Evolutionary conservation across 2,888 invertebrate genomes (phyloP).

Genomic region (Brachyopa scutellaris): DNA sequence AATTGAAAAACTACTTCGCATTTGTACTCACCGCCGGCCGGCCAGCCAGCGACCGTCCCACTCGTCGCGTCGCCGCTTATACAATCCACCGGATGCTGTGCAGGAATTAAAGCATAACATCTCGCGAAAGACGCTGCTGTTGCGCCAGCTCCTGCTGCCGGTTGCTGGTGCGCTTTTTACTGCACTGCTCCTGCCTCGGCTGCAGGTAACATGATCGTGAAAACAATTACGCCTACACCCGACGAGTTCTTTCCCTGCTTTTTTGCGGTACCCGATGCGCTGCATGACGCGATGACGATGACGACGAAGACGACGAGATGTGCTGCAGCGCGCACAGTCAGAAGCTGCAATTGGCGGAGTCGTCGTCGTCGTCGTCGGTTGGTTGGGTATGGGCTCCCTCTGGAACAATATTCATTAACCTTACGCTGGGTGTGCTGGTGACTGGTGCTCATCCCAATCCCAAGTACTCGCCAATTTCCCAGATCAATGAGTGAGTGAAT

Average conservation of each 20-base stretch:
- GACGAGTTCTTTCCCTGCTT: slow-evolving; percentile 40
- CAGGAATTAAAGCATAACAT: slow-evolving; percentile 72
- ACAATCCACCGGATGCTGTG: slow-evolving; percentile 55
- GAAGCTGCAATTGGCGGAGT: slow-evolving; percentile 64
- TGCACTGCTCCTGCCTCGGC: slow-evolving; percentile 61
- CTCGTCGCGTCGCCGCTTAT: not conserved
- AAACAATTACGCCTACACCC: slow-evolving; percentile 82
- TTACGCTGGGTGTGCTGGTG: slow-evolving; percentile 35
- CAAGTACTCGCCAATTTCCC: slow-evolving; percentile 43
- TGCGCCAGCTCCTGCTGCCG: slow-evolving; percentile 65
- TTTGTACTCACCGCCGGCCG: slow-evolving; percentile 58
- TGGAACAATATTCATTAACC: slow-evolving; percentile 72
- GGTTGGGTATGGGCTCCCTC: slow-evolving; percentile 35
- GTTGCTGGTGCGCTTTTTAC: slow-evolving; percentile 50
- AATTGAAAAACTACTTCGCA: slow-evolving; percentile 79
- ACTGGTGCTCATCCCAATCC: slow-evolving; percentile 22
- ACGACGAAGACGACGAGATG: slow-evolving; percentile 26
- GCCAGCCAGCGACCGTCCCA: not conserved
- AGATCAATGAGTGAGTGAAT: slow-evolving; percentile 35
- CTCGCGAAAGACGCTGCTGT: slow-evolving; percentile 58
- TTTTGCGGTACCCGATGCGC: slow-evolving; percentile 5
- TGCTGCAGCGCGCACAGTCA: slow-evolving; percentile 38
- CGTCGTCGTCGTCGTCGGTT: slow-evolving; percentile 16
- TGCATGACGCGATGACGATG: slow-evolving; percentile 13
- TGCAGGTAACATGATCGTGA: slow-evolving; percentile 78